Percentiles rank a stretch among this genome's conserved stretches.
Conservation (phyloP, 1,140 invertebrate genomes). For the Bombus difficillimus region DNA sequence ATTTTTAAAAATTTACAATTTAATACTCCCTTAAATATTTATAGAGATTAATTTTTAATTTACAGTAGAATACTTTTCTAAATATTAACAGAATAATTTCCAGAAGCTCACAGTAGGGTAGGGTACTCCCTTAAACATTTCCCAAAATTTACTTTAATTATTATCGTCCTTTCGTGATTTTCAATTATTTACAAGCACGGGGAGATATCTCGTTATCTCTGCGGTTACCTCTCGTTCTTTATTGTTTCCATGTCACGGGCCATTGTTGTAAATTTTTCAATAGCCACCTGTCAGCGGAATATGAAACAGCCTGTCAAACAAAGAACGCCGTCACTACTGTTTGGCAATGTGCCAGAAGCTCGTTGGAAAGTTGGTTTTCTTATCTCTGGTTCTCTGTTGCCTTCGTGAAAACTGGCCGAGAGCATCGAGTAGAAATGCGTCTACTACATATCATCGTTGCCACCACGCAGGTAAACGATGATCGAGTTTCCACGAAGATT, state of each 20-base stretch:
- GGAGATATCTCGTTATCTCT: constrained; percentile 3
- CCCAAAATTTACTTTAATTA: not conserved
- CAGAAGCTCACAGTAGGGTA: not conserved
- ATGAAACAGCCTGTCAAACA: constrained; percentile 39
- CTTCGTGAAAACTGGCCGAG: not conserved
- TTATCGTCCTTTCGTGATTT: not conserved
- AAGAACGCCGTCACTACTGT: constrained; percentile 11
- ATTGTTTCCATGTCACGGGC: constrained; percentile 18
- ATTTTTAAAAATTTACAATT: too few species aligned
- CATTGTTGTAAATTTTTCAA: constrained; percentile 38
- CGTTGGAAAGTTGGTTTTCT: not conserved
- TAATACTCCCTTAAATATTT: too few species aligned
- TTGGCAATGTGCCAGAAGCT: constrained; percentile 17
- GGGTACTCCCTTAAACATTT: not conserved
- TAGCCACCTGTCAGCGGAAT: constrained; percentile 48
- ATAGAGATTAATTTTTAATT: too few species aligned
- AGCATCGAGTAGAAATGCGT: not conserved
- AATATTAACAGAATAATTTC: not conserved
- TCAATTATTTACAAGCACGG: constrained; percentile 16
- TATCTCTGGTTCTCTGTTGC: too few species aligned
- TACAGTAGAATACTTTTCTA: too few species aligned
- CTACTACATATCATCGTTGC: not conserved
- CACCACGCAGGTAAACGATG: not conserved
- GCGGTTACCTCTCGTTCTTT: not conserved
- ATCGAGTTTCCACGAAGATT: not conserved